These are phyloP conservation scores for Caenorhabditis sinica DNA, from an alignment of 2,888 invertebrate species.

Conservation along the genomic window DNA sequence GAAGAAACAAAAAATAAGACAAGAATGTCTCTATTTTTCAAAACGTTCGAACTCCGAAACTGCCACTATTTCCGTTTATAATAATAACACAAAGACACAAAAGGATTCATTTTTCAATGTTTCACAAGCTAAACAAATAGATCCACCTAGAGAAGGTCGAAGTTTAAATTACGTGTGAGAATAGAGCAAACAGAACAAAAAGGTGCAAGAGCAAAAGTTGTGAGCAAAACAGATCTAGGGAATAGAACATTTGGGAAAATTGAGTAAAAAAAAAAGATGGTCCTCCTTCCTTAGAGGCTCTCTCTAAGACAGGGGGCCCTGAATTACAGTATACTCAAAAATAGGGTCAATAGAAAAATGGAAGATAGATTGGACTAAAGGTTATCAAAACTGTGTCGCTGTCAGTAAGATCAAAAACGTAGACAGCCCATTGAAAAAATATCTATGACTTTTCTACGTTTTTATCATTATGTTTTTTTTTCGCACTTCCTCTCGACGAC, in stretches of 20 bases:
- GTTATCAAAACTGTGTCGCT: constrained; percentile 19
- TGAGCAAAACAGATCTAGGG: neutral
- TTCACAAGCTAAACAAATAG: constrained; percentile 23
- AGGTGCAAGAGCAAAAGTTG: neutral
- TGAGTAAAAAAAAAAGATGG: neutral
- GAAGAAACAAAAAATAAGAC: neutral
- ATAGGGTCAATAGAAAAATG: neutral
- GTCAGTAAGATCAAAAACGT: neutral
- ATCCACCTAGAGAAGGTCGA: constrained; percentile 3
- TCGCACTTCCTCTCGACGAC: constrained; percentile 24
- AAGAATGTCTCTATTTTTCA: no score
- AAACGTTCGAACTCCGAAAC: neutral
- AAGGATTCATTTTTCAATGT: constrained; percentile 16
- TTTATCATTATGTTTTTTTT: constrained; percentile 39
- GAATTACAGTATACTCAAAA: no score
- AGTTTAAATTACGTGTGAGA: constrained; percentile 22
- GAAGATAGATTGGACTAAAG: neutral
- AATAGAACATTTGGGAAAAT: neutral
- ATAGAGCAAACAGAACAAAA: neutral
- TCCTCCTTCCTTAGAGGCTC: no score
- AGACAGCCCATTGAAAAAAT: neutral
- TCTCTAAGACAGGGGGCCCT: no score
- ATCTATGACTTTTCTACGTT: constrained; percentile 17
- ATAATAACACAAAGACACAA: constrained; percentile 3
- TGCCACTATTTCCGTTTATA: constrained; percentile 19